These are phyloP conservation scores for Calonectris borealis DNA, from an alignment of 2,113 vertebrate species.

Conservation along the genomic window DNA sequence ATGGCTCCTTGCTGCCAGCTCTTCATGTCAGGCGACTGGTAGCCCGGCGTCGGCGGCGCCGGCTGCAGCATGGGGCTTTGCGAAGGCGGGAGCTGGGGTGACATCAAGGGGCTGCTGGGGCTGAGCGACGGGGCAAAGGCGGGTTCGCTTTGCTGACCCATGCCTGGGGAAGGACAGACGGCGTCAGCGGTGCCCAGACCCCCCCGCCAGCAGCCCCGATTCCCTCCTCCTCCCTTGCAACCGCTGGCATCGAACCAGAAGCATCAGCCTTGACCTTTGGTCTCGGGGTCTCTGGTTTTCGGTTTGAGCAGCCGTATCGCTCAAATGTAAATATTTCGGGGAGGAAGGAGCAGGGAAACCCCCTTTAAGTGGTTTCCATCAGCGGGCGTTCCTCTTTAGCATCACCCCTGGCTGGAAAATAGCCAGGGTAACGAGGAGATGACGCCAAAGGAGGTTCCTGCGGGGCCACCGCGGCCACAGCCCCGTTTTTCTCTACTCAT, in stretches of 20 bases:
- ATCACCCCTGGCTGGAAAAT: neutral
- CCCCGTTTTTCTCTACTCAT: neutral
- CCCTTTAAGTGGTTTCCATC: neutral
- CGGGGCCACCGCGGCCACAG: neutral
- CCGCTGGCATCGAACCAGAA: neutral
- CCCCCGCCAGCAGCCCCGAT: accelerated
- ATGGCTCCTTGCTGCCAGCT: slow-evolving; percentile 89
- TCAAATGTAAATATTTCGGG: neutral
- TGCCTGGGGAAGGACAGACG: slow-evolving; percentile 67
- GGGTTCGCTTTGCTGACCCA: slow-evolving; percentile 85
- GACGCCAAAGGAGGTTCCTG: neutral
- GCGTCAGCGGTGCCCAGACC: accelerated
- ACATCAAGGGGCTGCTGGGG: slow-evolving; percentile 88
- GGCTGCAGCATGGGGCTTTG: slow-evolving; percentile 91
- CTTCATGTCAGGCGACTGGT: slow-evolving; percentile 92
- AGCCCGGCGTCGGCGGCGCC: slow-evolving; percentile 80
- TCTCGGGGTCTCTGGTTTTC: neutral
- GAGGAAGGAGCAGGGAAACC: neutral
- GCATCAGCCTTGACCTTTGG: neutral
- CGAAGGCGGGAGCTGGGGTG: slow-evolving; percentile 85
- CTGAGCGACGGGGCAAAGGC: slow-evolving; percentile 86
- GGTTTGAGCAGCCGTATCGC: neutral
- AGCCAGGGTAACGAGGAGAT: neutral
- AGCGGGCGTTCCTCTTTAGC: neutral
- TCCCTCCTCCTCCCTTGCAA: neutral